phyloP scores from a whole-genome alignment of 2,888 invertebrate species.

The Pyrochroa serraticornis region DNA sequence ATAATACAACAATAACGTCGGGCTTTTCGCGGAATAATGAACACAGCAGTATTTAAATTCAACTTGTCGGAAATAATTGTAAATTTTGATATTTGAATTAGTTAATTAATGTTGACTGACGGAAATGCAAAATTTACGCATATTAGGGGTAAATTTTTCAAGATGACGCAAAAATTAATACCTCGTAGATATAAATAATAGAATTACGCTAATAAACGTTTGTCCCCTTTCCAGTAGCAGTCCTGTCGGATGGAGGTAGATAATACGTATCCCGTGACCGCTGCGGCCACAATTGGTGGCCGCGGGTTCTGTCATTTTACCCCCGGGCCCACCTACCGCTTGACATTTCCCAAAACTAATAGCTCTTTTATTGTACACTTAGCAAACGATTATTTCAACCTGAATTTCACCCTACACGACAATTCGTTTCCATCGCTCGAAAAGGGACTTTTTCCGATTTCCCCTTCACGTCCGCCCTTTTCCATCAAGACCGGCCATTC shows the following conservation, averaged over 20 bases:
- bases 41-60: conserved; percentile 7
- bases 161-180: conserved; percentile 7
- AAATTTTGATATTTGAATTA: background rate
- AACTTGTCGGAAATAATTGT: background rate
- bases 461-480: too few species aligned
- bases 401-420: background rate
- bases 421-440: background rate
- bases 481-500: too few species aligned
- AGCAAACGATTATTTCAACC: conserved; percentile 11
- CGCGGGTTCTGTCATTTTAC: conserved; percentile 13
- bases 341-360: conserved; percentile 16
- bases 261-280: conserved; percentile 18
- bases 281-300: conserved; percentile 9
- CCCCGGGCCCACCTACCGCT: conserved; percentile 6
- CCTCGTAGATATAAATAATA: conserved; percentile 20
- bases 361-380: conserved; percentile 18
- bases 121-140: background rate
- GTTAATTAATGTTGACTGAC: background rate
- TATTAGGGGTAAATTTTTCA: conserved; percentile 1
- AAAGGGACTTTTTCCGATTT: too few species aligned
- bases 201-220: conserved; percentile 14
- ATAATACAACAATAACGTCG: conserved; percentile 10
- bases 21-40: conserved; percentile 6
- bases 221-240: conserved; percentile 14
- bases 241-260: conserved; percentile 9